Evolutionary conservation across 2,113 vertebrate species (phyloP).

Genomic region (Myrmophylax atrothorax): DNA sequence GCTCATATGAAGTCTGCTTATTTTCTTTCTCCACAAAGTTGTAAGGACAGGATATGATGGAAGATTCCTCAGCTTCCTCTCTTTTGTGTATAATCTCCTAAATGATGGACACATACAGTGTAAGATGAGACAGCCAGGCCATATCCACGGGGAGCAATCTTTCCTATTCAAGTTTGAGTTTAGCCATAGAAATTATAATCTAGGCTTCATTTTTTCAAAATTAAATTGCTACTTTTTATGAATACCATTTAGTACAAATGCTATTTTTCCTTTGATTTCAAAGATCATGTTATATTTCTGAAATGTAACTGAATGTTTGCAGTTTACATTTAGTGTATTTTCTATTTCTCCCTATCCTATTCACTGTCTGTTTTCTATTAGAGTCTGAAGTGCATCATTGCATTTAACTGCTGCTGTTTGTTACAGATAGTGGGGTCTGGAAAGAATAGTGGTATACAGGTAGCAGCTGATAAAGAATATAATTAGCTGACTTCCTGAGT

Average conservation of each 20-base stretch:
- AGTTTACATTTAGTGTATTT: background rate
- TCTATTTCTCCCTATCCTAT: background rate
- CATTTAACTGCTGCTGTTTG: constrained; percentile 12
- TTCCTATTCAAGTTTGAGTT: background rate
- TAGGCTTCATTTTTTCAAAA: background rate
- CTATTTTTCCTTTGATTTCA: background rate
- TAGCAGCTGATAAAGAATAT: background rate
- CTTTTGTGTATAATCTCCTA: background rate
- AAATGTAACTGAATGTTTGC: background rate
- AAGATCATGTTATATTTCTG: background rate
- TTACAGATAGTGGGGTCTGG: background rate
- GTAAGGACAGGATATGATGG: background rate
- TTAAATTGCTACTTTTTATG: background rate
- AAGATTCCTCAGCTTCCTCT: background rate
- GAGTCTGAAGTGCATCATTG: background rate
- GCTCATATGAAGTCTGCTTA: background rate
- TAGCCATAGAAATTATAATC: background rate
- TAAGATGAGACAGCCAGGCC: background rate
- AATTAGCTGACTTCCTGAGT: background rate
- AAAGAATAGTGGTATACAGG: background rate
- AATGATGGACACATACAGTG: background rate
- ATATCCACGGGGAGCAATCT: background rate
- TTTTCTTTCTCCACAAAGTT: background rate
- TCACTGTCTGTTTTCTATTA: background rate
- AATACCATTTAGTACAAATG: background rate